These are phyloP conservation scores for Linyphia triangularis DNA, from an alignment of 2,888 invertebrate genomes.

Conservation along the genomic window DNA sequence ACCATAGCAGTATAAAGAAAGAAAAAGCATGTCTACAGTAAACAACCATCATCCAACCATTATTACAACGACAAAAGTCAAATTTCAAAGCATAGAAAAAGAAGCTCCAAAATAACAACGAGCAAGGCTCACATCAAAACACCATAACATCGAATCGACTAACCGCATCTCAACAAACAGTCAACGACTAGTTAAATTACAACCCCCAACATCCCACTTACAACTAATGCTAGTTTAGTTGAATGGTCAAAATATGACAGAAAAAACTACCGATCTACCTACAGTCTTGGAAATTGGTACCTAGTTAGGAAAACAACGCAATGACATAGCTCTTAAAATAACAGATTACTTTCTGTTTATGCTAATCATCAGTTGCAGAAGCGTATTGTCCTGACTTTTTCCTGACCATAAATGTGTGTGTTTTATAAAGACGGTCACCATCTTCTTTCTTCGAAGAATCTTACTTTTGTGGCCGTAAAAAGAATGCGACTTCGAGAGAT, in stretches of 20 bases:
- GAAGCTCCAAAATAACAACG: neutral
- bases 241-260: constrained; percentile 13
- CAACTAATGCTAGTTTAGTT: constrained; percentile 10
- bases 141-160: neutral
- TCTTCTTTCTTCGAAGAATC: neutral
- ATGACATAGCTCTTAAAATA: constrained; percentile 26
- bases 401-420: neutral
- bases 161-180: neutral
- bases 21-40: neutral
- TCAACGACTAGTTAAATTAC: constrained; percentile 24
- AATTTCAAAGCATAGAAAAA: neutral
- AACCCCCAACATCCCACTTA: constrained; percentile 10
- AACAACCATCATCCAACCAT: constrained; percentile 5
- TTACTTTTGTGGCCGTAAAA: neutral
- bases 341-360: constrained; percentile 31
- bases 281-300: constrained; percentile 1
- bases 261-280: constrained; percentile 15
- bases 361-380: constrained; percentile 33
- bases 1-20: no score
- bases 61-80: neutral
- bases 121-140: neutral
- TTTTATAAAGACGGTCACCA: constrained; percentile 12
- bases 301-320: neutral
- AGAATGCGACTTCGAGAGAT: neutral
- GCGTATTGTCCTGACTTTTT: neutral